These are phyloP conservation scores for Sitobion miscanthi DNA, from an alignment of 1,140 invertebrate genomes.

Conservation along the genomic window DNA sequence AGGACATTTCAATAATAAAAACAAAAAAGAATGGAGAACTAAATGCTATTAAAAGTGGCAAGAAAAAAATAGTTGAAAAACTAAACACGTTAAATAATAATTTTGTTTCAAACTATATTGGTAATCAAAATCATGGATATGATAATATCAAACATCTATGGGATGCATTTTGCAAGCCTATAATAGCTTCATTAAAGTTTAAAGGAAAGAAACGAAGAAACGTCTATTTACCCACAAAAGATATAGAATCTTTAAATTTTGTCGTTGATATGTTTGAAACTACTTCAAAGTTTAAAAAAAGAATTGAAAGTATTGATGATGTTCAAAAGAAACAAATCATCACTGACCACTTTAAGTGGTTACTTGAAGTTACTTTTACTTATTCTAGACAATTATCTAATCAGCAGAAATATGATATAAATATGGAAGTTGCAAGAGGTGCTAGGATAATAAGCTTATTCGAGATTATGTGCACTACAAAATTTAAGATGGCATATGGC, in stretches of 20 bases:
- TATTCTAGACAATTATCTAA: neutral
- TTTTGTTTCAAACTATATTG: conserved; percentile 6
- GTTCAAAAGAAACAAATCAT: neutral
- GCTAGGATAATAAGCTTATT: neutral
- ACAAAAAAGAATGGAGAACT: conserved; percentile 63
- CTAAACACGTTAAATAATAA: neutral
- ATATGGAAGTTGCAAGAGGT: conserved; percentile 57
- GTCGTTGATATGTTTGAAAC: neutral
- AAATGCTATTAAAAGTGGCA: neutral
- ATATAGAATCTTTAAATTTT: conserved; percentile 40
- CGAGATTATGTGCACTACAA: neutral
- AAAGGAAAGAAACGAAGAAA: neutral
- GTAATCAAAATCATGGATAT: neutral
- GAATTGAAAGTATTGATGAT: neutral
- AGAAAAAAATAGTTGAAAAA: neutral
- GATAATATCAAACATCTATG: neutral
- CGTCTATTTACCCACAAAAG: neutral
- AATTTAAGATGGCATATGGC: neutral
- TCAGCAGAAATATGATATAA: conserved; percentile 54
- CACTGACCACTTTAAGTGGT: conserved; percentile 14
- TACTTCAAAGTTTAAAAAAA: conserved; percentile 29
- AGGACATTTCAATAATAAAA: conserved; percentile 69
- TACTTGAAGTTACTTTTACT: conserved; percentile 32
- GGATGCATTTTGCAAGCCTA: neutral
- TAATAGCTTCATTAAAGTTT: neutral